Evolutionary conservation across 1,140 invertebrate species (phyloP), one percentile per base, ranked within the genome.

Genomic region (Nasonia giraulti): DNA sequence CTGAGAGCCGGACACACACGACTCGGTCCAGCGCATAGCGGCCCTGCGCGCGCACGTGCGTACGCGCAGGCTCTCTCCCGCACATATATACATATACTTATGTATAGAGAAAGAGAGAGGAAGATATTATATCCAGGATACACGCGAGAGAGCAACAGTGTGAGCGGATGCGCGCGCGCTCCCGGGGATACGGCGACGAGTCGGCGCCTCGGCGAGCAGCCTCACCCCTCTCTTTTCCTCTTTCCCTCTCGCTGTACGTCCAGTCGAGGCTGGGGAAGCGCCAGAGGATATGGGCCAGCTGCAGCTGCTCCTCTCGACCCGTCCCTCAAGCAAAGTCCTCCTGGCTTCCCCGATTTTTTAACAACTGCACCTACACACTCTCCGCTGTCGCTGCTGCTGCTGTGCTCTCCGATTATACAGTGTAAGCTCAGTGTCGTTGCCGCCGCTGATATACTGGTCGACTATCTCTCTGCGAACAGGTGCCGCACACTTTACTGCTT

Each of bases 241-340:
- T 37, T 0, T 37, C 4, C 8, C 77, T 44, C 44, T 55, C 76
- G 4, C 2, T 37, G 5, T 4, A 37, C 33, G 33, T 62, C 66
- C 71, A 82, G 80, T 82, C 37, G 80, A 82, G 80, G 47, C 71
- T 82, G 71, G 27, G 80, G 44, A 74, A 73, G 79, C 79, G 79
- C 40, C 55, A 62, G 55, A 62, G 55, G 55, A 62, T 62, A 62
- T 62, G 55, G 55, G 79, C 23, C 55, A 62, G 55, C 55, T 20
- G 55, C 6, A 20, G 55, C 55, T 62, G 55, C 55, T 62, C 55
- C 55, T 62, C 55, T 62, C 55, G 55, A 62, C 55, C 20, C 55
- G 55, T 20, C 17, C 20, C 55, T 62, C 20, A 17, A 62, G 20
- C 55, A 4, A 62, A n/a, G 55, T n/a, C 55, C 17, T 62, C 55